Evolutionary conservation across 2,113 vertebrate genomes (phyloP), one percentile per base, ranked within the genome.

Genomic region (Alethe diademata): DNA sequence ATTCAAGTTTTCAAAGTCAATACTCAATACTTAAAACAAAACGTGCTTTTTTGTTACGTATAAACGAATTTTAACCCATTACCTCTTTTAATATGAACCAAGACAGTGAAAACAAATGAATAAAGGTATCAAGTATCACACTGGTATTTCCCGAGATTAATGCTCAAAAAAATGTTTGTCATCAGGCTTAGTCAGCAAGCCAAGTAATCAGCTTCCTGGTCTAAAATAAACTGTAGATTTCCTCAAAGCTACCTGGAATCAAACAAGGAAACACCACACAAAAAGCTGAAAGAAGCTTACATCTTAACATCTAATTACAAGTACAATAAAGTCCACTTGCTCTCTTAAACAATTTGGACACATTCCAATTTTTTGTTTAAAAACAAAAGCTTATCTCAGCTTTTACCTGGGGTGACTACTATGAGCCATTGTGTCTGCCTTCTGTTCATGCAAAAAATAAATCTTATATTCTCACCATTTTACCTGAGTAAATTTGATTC

Each of bases 101-200:
- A 86, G 45, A 89, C 74, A 95, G 54, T 54, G 71, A 70, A 67
- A 80, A 45, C 42, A 92, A 92, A 62, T 61, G 17, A 76, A 89
- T 78, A 60, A 82, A 94, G 42, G 48, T 65, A 95, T 90, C 67
- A 95, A 62, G 71, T 83, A 96, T 51, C 57, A 83, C 15, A 33
- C 8, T 87, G 61, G 67, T 71, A 94, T 76, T 96, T 92, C 90
- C 83, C 8, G 0, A 93, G 70, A 80, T 60, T 69, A 78, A 54
- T 0, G 1, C 16, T 82, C 73, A 74, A 72, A 69, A 33, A 29
- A 7, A 22, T 28, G 65, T 90, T 74, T 91, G 48, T 72, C 83
- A 81, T 91, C 42, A 78, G 29, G 38, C 42, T 93, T 75, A 71
- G 90, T 45, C 42, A 92, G 50, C 28, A 82, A 80, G 29, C 9